These are phyloP conservation scores for Leucoptera coffeella DNA, from an alignment of 2,888 invertebrate species.

Conservation along the genomic window DNA sequence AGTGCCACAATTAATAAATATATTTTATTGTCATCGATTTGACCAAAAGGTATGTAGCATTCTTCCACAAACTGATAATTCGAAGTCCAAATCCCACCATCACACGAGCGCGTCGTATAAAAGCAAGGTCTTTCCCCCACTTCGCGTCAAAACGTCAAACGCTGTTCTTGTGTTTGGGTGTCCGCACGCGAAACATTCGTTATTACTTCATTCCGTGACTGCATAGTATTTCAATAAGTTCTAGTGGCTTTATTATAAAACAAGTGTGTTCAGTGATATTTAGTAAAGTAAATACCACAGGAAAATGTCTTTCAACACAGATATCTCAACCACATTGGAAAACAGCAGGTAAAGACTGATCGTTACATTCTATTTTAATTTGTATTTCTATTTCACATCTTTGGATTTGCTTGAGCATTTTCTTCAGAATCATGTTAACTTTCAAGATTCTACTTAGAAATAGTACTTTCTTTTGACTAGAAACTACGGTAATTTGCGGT, in stretches of 20 bases:
- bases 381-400: not conserved
- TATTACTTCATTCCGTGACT: too few relatives aligned
- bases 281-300: constrained; percentile 38
- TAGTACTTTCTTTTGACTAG: too few relatives aligned
- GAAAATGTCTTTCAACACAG: constrained; percentile 49
- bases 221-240: too few relatives aligned
- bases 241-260: too few relatives aligned
- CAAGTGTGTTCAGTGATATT: constrained; percentile 51
- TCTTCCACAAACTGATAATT: constrained; percentile 20
- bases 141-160: constrained; percentile 39
- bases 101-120: constrained; percentile 47
- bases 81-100: constrained; percentile 35
- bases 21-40: not conserved
- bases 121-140: constrained; percentile 31
- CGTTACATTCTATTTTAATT: too few relatives aligned
- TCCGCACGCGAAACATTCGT: too few relatives aligned
- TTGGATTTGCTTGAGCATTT: too few relatives aligned
- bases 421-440: too few relatives aligned
- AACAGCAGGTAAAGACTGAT: constrained; percentile 43
- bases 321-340: constrained; percentile 44
- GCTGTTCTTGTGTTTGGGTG: constrained; percentile 16
- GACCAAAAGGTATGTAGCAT: constrained; percentile 3
- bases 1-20: not conserved
- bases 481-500: too few relatives aligned
- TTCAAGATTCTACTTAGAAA: too few relatives aligned